A percentile compares a stretch with the other conserved stretches of the same genome.
phyloP scores from a whole-genome alignment of 2,113 vertebrate species.

The Psettodes erumei region DNA sequence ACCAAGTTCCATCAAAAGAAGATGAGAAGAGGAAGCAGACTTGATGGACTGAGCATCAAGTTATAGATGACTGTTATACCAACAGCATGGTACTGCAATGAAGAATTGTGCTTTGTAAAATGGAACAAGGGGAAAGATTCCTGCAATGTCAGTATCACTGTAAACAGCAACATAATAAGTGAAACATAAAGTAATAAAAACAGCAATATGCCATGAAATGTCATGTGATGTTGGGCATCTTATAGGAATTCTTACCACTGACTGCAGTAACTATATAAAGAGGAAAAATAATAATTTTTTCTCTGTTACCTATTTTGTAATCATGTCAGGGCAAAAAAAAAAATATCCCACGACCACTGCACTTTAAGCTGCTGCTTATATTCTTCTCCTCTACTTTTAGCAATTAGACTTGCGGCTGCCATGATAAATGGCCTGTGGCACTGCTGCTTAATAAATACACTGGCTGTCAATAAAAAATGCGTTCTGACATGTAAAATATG shows the following conservation, averaged over 20 bases:
- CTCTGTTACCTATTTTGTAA: neutral
- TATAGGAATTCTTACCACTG: constrained; percentile 19
- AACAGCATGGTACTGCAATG: constrained; percentile 40
- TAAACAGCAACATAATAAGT: constrained; percentile 52
- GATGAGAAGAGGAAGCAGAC: constrained; percentile 65
- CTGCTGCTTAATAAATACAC: constrained; percentile 20
- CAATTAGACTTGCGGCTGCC: constrained; percentile 23
- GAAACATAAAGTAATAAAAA: constrained; percentile 47
- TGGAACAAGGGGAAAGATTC: constrained; percentile 27
- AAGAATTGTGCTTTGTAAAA: constrained; percentile 48
- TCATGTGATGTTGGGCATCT: constrained; percentile 52
- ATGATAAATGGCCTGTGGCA: constrained; percentile 40
- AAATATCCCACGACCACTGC: neutral
- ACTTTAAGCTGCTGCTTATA: constrained; percentile 6
- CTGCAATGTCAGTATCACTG: constrained; percentile 6
- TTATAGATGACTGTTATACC: constrained; percentile 53
- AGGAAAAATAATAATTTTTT: neutral
- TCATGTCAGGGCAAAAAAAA: constrained; percentile 3
- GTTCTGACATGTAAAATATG: constrained; percentile 26
- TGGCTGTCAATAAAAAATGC: constrained; percentile 42
- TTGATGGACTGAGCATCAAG: constrained; percentile 75
- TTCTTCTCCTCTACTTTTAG: constrained; percentile 41
- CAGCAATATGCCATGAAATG: constrained; percentile 64
- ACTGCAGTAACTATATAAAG: constrained; percentile 21
- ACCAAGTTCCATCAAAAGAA: constrained; percentile 58